Conservation (phyloP, 2,797 vertebrate species). For the Neosilurus mollespiculum region DNA sequence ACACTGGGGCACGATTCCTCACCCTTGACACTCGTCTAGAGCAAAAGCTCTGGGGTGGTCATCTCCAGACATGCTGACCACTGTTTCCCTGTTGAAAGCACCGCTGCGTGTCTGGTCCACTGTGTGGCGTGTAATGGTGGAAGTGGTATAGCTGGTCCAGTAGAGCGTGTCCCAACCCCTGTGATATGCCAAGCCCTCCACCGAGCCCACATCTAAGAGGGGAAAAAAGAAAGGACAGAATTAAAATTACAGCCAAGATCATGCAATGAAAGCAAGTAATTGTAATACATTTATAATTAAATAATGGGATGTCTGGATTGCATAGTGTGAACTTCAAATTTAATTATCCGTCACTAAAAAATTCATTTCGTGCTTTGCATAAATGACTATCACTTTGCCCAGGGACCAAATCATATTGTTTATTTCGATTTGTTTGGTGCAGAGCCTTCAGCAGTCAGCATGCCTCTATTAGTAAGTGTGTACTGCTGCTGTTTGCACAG, state of each 20-base stretch:
- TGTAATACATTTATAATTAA: neutral
- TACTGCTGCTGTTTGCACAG: constrained; percentile 6
- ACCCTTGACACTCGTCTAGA: constrained; percentile 96
- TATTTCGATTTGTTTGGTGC: neutral
- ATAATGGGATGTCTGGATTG: neutral
- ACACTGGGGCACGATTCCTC: constrained; percentile 61
- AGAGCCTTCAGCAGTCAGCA: constrained; percentile 12
- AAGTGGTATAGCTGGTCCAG: constrained; percentile 98
- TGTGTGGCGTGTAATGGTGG: constrained; percentile 95
- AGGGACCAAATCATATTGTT: neutral
- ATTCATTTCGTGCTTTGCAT: neutral
- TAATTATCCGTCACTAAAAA: neutral
- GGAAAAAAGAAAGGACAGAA: constrained; percentile 18
- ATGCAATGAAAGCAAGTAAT: neutral
- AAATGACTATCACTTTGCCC: neutral
- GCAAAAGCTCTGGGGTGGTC: constrained; percentile 96
- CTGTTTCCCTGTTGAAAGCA: constrained; percentile 90
- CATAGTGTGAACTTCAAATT: neutral
- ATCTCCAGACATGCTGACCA: constrained; percentile 96
- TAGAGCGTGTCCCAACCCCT: constrained; percentile 93
- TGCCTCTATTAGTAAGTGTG: constrained; percentile 20
- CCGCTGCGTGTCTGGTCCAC: constrained; percentile 88
- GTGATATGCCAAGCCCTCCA: constrained; percentile 95
- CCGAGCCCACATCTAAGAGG: constrained; percentile 87
- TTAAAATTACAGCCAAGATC: constrained; percentile 17